A percentile compares a stretch with the other conserved stretches of the same genome.
phyloP scores from a whole-genome alignment of 2,888 invertebrate genomes.

The Altica lythri region DNA sequence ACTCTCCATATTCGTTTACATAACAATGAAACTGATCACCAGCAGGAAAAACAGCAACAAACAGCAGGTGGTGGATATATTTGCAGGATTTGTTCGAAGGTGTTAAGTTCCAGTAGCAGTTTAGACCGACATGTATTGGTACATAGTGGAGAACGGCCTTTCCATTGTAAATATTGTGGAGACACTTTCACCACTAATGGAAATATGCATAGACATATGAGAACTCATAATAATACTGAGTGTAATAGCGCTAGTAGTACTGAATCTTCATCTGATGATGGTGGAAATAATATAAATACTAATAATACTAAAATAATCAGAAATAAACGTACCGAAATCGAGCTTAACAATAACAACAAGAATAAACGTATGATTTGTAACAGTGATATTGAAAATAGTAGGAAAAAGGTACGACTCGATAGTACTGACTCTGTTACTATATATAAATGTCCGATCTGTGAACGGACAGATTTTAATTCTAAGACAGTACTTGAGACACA shows the following conservation, averaged over 20 bases:
- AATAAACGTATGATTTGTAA: slow-evolving; percentile 53
- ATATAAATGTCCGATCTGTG: slow-evolving; percentile 71
- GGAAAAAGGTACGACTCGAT: slow-evolving; percentile 37
- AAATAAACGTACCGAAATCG: slow-evolving; percentile 54
- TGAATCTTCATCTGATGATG: too few relatives aligned
- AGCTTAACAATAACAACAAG: slow-evolving; percentile 54
- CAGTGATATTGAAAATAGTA: slow-evolving; percentile 44
- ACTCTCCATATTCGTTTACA: slow-evolving; percentile 72
- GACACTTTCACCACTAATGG: slow-evolving; percentile 85
- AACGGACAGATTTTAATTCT: slow-evolving; percentile 65
- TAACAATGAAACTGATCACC: slow-evolving; percentile 62
- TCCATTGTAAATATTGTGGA: slow-evolving; percentile 77
- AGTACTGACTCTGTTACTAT: too few relatives aligned
- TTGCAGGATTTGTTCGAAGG: slow-evolving; percentile 72
- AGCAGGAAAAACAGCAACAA: too few relatives aligned
- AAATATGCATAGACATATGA: slow-evolving; percentile 83
- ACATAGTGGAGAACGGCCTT: slow-evolving; percentile 80
- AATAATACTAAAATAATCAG: too few relatives aligned
- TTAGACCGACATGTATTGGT: slow-evolving; percentile 79
- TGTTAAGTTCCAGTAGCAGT: slow-evolving; percentile 77
- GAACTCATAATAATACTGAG: too few relatives aligned
- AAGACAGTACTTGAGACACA: slow-evolving; percentile 66
- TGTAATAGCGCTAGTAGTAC: too few relatives aligned
- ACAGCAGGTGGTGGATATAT: slow-evolving; percentile 60
- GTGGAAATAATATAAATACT: too few relatives aligned